A percentile compares a stretch with the other conserved stretches of the same genome.
These are phyloP conservation scores for Elachura formosa DNA, from an alignment of 2,113 vertebrate species.

Conservation along the genomic window DNA sequence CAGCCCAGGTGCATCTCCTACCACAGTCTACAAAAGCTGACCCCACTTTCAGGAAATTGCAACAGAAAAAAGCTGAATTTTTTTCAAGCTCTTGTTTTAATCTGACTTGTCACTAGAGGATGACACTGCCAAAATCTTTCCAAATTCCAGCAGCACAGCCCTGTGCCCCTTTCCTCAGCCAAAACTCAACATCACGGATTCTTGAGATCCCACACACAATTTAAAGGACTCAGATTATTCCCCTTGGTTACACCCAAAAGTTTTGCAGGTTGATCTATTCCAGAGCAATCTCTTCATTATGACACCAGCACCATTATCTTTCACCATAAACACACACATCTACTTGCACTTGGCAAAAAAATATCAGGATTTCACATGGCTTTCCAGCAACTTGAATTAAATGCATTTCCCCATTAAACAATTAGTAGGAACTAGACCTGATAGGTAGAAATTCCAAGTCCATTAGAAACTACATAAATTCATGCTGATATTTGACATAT, in stretches of 20 bases:
- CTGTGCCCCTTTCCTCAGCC: not conserved
- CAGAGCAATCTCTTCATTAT: not conserved
- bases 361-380: not conserved
- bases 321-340: not conserved
- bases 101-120: too few relatives aligned
- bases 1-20: not conserved
- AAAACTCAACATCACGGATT: not conserved
- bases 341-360: not conserved
- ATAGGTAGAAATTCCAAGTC: not conserved
- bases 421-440: not conserved
- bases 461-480: not conserved
- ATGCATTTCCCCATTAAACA: not conserved
- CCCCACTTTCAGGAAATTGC: not conserved
- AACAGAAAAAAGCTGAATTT: not conserved
- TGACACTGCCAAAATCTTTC: not conserved
- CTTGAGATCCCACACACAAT: rapidly evolving
- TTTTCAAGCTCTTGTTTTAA: not conserved
- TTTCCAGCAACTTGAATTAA: not conserved
- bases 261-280: not conserved
- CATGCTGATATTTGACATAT: not conserved
- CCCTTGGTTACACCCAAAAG: not conserved
- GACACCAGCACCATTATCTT: not conserved
- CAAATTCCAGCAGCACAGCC: not conserved
- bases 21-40: rapidly evolving
- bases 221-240: rapidly evolving